These are phyloP conservation scores for Heliocidaris erythrogramma DNA, from an alignment of 35 echinoderm and acorn worm species.

Conservation along the genomic window DNA sequence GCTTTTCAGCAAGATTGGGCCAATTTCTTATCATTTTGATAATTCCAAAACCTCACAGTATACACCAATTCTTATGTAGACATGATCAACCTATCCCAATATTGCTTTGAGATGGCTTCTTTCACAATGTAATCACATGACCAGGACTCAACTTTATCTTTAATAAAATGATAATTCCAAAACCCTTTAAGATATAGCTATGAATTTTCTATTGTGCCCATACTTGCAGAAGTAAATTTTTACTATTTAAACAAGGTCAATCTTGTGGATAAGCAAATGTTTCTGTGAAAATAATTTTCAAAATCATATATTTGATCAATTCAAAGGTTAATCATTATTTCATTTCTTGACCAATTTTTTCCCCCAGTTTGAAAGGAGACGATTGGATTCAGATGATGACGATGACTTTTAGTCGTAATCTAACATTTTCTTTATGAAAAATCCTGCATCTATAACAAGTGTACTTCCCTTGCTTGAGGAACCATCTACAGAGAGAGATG, in stretches of 20 bases:
- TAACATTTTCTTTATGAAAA: neutral
- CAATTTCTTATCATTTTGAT: too few relatives aligned
- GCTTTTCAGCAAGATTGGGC: too few relatives aligned
- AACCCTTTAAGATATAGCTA: neutral
- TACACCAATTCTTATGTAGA: too few relatives aligned
- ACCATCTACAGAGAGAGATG: neutral
- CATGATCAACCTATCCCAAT: too few relatives aligned
- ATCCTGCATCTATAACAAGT: neutral
- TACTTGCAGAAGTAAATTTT: neutral
- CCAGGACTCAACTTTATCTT: too few relatives aligned
- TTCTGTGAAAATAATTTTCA: neutral
- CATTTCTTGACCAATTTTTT: neutral
- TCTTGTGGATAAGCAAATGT: too few relatives aligned
- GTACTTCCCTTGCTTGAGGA: neutral
- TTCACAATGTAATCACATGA: too few relatives aligned
- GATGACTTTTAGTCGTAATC: slow-evolving; percentile 49
- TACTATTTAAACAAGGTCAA: too few relatives aligned
- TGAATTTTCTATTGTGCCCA: neutral
- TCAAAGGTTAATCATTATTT: neutral
- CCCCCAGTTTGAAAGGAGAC: slow-evolving; percentile 59
- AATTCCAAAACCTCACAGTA: too few relatives aligned
- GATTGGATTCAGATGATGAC: slow-evolving; percentile 62
- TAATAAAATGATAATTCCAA: neutral
- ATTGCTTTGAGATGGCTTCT: too few relatives aligned
- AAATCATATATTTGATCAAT: neutral